Conservation (phyloP, 2,888 invertebrate genomes). For the Trichogramma evanescens region DNA sequence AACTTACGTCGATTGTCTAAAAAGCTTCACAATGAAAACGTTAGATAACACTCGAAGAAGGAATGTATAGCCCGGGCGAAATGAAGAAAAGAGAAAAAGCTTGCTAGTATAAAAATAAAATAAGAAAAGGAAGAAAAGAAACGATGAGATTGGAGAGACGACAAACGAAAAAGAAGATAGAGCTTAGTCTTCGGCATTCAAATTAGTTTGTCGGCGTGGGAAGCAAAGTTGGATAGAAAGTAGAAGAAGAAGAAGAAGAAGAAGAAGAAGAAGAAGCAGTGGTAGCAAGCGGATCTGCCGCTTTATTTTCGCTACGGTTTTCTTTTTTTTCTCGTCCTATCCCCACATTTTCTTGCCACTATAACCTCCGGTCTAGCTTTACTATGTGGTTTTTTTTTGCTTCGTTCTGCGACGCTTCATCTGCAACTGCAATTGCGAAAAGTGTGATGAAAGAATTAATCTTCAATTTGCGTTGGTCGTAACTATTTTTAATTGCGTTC, state of each 20-base stretch:
- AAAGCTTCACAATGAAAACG: not conserved
- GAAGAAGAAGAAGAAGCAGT: not conserved
- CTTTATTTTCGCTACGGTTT: not conserved
- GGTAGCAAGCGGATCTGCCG: not conserved
- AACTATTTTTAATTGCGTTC: slow-evolving; percentile 23
- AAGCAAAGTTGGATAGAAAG: not conserved
- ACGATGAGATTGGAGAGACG: slow-evolving; percentile 7
- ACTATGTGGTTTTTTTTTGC: slow-evolving; percentile 2
- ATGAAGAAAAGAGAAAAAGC: not conserved
- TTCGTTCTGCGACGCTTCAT: slow-evolving; percentile 16
- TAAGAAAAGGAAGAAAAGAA: not conserved
- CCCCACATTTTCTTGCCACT: not conserved
- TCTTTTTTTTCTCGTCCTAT: not conserved
- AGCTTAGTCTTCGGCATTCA: slow-evolving; percentile 10
- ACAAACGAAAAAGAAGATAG: slow-evolving; percentile 8
- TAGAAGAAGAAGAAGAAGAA: not conserved
- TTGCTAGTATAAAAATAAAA: not conserved
- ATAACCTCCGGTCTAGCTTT: not conserved
- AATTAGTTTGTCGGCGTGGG: slow-evolving; percentile 3
- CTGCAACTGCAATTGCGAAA: slow-evolving; percentile 8
- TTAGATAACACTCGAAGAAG: slow-evolving; percentile 7
- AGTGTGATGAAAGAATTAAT: slow-evolving; percentile 22
- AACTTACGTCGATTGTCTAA: slow-evolving; percentile 11
- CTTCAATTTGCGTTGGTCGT: slow-evolving; percentile 20
- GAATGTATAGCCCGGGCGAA: not conserved